phyloP scores from a whole-genome alignment of 2,113 vertebrate genomes.

The Malurus alboscapulatus region DNA sequence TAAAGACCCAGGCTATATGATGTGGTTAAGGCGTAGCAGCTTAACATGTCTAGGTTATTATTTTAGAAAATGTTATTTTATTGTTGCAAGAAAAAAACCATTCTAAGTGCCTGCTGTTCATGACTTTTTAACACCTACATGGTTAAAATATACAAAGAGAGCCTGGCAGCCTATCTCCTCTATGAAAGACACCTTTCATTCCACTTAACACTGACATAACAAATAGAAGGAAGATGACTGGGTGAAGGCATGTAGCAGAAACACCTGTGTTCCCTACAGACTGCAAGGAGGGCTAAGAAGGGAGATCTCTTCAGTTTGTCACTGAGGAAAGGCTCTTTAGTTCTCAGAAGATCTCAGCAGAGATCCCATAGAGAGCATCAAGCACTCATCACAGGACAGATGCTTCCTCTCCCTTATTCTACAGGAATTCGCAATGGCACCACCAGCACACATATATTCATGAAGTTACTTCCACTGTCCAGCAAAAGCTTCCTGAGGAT shows the following conservation, averaged over 20 bases:
- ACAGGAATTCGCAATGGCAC: background rate
- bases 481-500: background rate
- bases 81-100: background rate
- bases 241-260: background rate
- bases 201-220: background rate
- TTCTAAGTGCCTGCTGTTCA: background rate
- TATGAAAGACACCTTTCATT: background rate
- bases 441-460: background rate
- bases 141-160: background rate
- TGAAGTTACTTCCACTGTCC: background rate
- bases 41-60: background rate
- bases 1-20: background rate
- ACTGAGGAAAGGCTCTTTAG: background rate
- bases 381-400: accelerated
- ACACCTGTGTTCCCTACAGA: background rate
- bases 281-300: background rate
- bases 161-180: background rate
- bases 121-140: background rate
- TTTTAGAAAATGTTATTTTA: background rate
- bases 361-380: background rate
- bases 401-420: no score
- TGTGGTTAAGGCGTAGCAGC: background rate
- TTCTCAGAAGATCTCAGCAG: background rate
- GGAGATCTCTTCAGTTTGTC: background rate
- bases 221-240: background rate